Evolutionary conservation across 1,140 invertebrate species (phyloP), one percentile per base, ranked within the genome.

Genomic region (Geopemphigus sp.): DNA sequence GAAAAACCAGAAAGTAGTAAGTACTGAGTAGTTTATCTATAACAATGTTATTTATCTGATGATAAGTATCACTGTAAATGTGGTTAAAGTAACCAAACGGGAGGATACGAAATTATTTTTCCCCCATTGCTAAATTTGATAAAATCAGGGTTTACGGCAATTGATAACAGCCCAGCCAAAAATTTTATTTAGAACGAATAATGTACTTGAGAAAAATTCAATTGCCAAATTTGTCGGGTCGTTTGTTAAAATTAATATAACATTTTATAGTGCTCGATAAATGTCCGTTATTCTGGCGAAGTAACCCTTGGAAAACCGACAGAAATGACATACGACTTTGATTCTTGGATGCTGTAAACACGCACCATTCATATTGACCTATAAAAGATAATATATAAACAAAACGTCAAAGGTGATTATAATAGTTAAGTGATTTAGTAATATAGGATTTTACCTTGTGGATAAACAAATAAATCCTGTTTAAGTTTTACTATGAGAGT

Each of bases 401-500:
- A 76, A 76, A 39, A 39, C 29, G 39, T 57, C 26, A 57, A 57
- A 45, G 73, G 56, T 59, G 56, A 76, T 45, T 61, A 19, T 68
- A 68, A 68, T 26, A 50, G 68, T 54, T 54, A 54, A 26, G 22
- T 53, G 22, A 70, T 26, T 70, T 17, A 29, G 29, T 14, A 72
- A 5, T 54, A 4, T 4, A n/a, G 17, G 10, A n/a, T n/a, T 72
- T 54, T 29, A 10, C 4, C 15, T 70, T 24, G 47, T 72, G 50
- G 26, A 26, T n/a, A 54, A 72, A 70, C 47, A 53, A 70, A n/a
- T 72, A 29, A 0, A 19, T 72, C 47, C 14, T 63, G 19, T 59
- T 47, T 12, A 63, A 57, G 57, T 61, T 22, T 5, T 29, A 78
- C 19, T 29, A 97, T 96, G 95, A 92, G 90, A 87, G 93, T 95